These are phyloP conservation scores for Thaumetopoea pityocampa DNA, from an alignment of 1,140 invertebrate genomes.

Conservation along the genomic window DNA sequence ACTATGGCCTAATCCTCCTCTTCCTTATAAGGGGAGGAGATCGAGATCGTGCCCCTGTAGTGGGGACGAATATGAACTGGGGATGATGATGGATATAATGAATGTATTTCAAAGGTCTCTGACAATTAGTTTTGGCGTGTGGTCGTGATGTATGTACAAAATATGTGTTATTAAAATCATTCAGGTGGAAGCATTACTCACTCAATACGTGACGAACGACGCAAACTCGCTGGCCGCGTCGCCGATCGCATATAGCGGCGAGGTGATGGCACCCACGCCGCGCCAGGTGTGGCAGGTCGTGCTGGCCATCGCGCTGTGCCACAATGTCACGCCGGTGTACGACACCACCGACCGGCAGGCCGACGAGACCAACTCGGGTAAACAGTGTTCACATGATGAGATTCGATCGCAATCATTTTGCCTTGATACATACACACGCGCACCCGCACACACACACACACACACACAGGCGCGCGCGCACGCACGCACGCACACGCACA, in stretches of 20 bases:
- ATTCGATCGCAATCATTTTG: too few species aligned
- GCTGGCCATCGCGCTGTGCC: constrained; percentile 95
- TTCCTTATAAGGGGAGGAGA: too few species aligned
- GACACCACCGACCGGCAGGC: constrained; percentile 78
- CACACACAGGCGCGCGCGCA: too few species aligned
- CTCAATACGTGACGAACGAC: constrained; percentile 67
- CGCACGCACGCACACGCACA: too few species aligned
- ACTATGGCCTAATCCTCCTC: too few species aligned
- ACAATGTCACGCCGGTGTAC: constrained; percentile 99
- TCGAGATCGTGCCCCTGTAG: too few species aligned
- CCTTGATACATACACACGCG: too few species aligned
- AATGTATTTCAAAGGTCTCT: too few species aligned
- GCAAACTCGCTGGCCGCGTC: constrained; percentile 41
- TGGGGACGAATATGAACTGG: too few species aligned
- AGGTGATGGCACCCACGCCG: constrained; percentile 29
- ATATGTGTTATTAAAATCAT: neutral
- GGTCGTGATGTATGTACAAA: neutral
- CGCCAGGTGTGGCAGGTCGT: constrained; percentile 91
- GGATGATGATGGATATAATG: too few species aligned
- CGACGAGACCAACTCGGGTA: constrained; percentile 61
- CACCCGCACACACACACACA: too few species aligned
- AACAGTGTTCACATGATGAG: too few species aligned
- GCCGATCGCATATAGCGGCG: constrained; percentile 16
- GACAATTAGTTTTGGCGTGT: neutral
- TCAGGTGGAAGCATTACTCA: constrained; percentile 67